Evolutionary conservation across 2,113 vertebrate genomes (phyloP), one percentile per base, ranked within the genome.

Genomic region (Ammodramus savannarum): DNA sequence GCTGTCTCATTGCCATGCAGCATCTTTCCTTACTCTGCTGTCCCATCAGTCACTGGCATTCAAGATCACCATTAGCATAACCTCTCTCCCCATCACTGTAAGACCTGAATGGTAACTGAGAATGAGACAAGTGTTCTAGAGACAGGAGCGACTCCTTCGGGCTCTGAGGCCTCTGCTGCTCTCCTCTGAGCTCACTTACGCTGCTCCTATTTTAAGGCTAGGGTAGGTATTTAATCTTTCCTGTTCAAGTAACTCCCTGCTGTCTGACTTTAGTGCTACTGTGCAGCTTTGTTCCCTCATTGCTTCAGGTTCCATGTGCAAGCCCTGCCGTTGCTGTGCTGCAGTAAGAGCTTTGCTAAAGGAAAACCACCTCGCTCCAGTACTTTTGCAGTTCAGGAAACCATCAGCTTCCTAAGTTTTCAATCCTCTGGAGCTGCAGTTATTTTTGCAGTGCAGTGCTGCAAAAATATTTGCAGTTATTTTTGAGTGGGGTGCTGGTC

Each of bases 211-310:
- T 90, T 94, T 96, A 81, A 96, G 87, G 71, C 87, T 95, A 96
- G 96, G 95, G 96, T 97, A 94, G 94, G 96, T 96, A 96, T 91
- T 54, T 76, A 77, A 90, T 94, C 92, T 94, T 94, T 91, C 87
- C 69, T 91, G 21, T 97, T 83, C 55, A 25, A 91, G 85, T 89
- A 85, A 32, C 91, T 93, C 89, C 91, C 62, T 78, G 49, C 81
- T 93, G 90, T 90, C 71, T 90, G 86, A 81, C 55, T 63, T 34
- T 0, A 77, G 49, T 65, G 90, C 74, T 88, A 78, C 79, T 83
- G 87, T 85, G 93, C 59, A 27, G n/a, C 76, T 51, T 16, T 61
- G 75, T 57, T 72, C 76, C 89, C 73, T 38, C 91, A 4, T 66
- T 6, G 19, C 82, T 77, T 32, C 75, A 62, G 75, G 85, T 75